Conservation (phyloP, 2,888 invertebrate genomes). For the Disparrhopalites patrizii region DNA sequence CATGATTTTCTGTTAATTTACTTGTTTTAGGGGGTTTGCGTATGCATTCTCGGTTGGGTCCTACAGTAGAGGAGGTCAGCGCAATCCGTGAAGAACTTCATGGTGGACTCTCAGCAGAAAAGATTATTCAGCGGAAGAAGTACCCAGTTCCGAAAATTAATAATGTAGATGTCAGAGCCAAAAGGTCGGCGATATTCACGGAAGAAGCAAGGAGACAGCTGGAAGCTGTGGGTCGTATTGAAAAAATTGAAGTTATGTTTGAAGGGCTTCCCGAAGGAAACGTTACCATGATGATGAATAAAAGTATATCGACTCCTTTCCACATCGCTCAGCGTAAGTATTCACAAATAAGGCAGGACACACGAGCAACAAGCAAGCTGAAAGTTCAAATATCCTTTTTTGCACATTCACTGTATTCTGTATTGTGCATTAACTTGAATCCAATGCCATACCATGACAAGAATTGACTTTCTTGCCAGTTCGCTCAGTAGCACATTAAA, state of each 20-base stretch:
- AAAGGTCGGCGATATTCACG: constrained; percentile 60
- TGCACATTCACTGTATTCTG: too few species aligned
- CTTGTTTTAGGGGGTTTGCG: constrained; percentile 42
- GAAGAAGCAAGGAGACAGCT: constrained; percentile 71
- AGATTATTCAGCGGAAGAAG: constrained; percentile 25
- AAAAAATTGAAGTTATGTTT: constrained; percentile 84
- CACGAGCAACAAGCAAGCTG: too few species aligned
- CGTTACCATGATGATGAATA: constrained; percentile 90
- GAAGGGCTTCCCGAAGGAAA: constrained; percentile 65
- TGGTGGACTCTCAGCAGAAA: constrained; percentile 35
- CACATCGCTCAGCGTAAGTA: constrained; percentile 79
- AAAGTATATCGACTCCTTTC: constrained; percentile 81
- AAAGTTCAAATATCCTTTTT: too few species aligned
- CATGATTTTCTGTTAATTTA: too few species aligned
- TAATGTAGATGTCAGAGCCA: constrained; percentile 40
- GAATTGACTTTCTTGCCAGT: too few species aligned
- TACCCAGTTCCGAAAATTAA: constrained; percentile 38
- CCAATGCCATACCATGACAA: too few species aligned
- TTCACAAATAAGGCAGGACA: not conserved
- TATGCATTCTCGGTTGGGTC: constrained; percentile 36
- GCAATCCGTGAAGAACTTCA: constrained; percentile 35
- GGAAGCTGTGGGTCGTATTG: constrained; percentile 72
- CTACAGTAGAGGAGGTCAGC: constrained; percentile 37
- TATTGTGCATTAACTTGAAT: too few species aligned
- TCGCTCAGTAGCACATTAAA: too few species aligned